Evolutionary conservation across 2,113 vertebrate species (phyloP).

Genomic region (Lepisosteus oculatus): DNA sequence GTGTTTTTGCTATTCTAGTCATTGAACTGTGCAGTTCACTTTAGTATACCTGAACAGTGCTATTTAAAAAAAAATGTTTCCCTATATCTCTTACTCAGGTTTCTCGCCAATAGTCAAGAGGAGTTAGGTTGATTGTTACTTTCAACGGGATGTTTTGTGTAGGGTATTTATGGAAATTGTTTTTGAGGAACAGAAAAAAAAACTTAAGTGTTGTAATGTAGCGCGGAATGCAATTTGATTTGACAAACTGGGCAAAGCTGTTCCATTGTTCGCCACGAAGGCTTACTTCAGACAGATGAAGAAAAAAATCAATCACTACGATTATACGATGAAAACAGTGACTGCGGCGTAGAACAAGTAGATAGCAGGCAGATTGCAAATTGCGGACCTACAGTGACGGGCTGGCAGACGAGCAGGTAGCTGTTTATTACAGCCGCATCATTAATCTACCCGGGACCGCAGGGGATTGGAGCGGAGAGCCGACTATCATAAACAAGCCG

Average conservation of each 20-base stretch:
- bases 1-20: background rate
- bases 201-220: no score
- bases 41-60: no score
- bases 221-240: no score
- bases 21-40: no score
- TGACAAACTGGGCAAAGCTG: background rate
- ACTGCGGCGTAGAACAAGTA: background rate
- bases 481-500: background rate
- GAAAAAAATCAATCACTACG: background rate
- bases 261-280: background rate
- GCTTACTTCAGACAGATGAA: background rate
- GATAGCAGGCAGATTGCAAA: background rate
- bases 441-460: background rate
- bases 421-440: conserved; percentile 5
- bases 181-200: no score
- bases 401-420: background rate
- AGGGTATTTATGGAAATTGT: no score
- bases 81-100: no score
- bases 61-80: no score
- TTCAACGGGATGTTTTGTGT: no score
- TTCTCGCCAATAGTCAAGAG: no score
- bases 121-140: no score
- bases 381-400: background rate
- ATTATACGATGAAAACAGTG: background rate
- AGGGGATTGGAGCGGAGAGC: background rate